A percentile compares a stretch with the other conserved stretches of the same genome.
These are phyloP conservation scores for Atta cephalotes DNA, from an alignment of 1,140 invertebrate species.

Conservation along the genomic window DNA sequence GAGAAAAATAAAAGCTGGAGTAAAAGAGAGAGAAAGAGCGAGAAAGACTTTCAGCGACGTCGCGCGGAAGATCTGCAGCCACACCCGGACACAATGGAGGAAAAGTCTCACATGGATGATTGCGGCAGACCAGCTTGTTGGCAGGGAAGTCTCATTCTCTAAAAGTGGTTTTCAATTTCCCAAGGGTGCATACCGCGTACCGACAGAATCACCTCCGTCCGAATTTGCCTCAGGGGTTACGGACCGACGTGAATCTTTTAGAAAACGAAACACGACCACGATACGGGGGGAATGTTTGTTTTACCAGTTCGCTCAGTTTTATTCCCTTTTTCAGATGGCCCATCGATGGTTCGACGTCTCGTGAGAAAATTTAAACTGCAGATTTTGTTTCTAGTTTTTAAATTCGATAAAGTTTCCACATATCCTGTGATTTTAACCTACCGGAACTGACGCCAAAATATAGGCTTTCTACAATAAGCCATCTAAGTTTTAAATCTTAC, in stretches of 20 bases:
- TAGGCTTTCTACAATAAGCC: too few species aligned
- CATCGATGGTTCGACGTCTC: constrained; percentile 20
- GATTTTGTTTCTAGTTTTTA: not conserved
- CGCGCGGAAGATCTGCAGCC: constrained; percentile 81
- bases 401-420: not conserved
- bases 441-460: too few species aligned
- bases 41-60: constrained; percentile 84
- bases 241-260: constrained; percentile 55
- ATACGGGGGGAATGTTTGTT: constrained; percentile 44
- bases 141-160: constrained; percentile 87
- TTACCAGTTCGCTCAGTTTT: constrained; percentile 45
- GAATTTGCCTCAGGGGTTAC: constrained; percentile 66
- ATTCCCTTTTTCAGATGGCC: constrained; percentile 34
- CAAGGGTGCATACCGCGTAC: constrained; percentile 82
- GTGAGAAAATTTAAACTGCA: not conserved
- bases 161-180: constrained; percentile 85
- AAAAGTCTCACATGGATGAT: constrained; percentile 85
- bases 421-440: too few species aligned
- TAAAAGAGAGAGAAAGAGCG: constrained; percentile 68
- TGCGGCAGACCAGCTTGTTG: constrained; percentile 86
- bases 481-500: too few species aligned
- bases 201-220: constrained; percentile 46
- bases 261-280: constrained; percentile 4
- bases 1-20: constrained; percentile 56
- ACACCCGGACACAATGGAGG: constrained; percentile 81